A percentile compares a stretch with the other conserved stretches of the same genome.
Conservation (phyloP, 2,888 invertebrate genomes). For the Limulus polyphemus region DNA sequence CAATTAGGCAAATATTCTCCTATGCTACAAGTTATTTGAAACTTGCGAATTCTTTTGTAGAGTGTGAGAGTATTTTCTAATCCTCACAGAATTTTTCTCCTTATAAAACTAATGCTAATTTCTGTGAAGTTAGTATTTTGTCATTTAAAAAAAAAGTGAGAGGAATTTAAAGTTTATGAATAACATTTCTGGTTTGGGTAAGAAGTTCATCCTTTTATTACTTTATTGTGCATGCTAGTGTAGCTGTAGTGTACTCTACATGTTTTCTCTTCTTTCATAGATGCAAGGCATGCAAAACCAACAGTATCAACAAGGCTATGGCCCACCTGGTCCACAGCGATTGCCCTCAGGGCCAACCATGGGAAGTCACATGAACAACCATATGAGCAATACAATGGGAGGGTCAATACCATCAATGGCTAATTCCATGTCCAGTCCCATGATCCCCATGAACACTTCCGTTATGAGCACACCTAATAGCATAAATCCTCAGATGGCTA, state of each 20-base stretch:
- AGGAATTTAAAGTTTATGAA: too few species aligned
- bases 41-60: too few species aligned
- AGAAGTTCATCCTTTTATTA: too few species aligned
- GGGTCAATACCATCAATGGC: not conserved
- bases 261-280: slow-evolving; percentile 35
- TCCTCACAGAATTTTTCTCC: too few species aligned
- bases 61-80: too few species aligned
- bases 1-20: too few species aligned
- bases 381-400: slow-evolving; percentile 20
- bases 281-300: slow-evolving; percentile 54
- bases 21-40: too few species aligned
- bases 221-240: not conserved
- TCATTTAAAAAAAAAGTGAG: too few species aligned
- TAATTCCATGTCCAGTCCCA: too few species aligned
- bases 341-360: slow-evolving; percentile 24
- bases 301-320: slow-evolving; percentile 43
- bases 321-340: slow-evolving; percentile 48
- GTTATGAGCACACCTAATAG: slow-evolving; percentile 23
- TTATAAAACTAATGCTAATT: too few species aligned
- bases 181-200: too few species aligned
- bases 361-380: slow-evolving; percentile 19
- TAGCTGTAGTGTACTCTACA: not conserved
- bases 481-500: slow-evolving; percentile 21
- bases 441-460: slow-evolving; percentile 5
- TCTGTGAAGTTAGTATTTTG: too few species aligned